Evolutionary conservation across 2,113 vertebrate genomes (phyloP).

Genomic region (Boleophthalmus pectinirostris): DNA sequence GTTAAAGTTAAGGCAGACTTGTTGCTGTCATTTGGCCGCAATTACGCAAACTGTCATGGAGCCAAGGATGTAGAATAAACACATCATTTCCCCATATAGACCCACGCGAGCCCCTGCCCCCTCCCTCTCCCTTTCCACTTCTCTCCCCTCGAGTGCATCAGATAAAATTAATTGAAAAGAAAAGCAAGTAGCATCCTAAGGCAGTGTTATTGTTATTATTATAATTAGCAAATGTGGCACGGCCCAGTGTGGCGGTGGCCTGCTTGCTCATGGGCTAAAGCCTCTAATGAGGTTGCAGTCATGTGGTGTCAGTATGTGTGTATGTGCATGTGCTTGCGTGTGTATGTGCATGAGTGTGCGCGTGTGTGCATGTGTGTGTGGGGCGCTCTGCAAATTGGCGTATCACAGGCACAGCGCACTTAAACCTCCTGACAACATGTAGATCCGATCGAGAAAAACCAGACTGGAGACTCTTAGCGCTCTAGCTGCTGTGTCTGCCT

Average conservation of each 20-base stretch:
- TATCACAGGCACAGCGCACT: slow-evolving; percentile 44
- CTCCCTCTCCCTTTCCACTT: slow-evolving; percentile 34
- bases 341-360: neutral
- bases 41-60: slow-evolving; percentile 54
- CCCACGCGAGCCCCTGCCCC: slow-evolving; percentile 14
- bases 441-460: slow-evolving; percentile 61
- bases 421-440: slow-evolving; percentile 50
- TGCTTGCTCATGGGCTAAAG: slow-evolving; percentile 70
- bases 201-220: slow-evolving; percentile 77
- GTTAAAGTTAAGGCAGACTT: slow-evolving; percentile 37
- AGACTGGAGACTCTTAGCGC: slow-evolving; percentile 43
- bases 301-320: slow-evolving; percentile 65
- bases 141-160: slow-evolving; percentile 59
- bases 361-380: neutral
- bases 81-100: slow-evolving; percentile 64
- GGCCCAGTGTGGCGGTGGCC: slow-evolving; percentile 69
- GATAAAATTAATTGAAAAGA: slow-evolving; percentile 79
- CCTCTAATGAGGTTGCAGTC: slow-evolving; percentile 75
- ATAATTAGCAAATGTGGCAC: slow-evolving; percentile 73
- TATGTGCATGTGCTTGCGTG: slow-evolving; percentile 9
- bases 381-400: slow-evolving; percentile 32
- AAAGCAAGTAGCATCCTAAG: slow-evolving; percentile 73
- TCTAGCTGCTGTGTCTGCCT: slow-evolving; percentile 9
- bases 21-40: slow-evolving; percentile 38
- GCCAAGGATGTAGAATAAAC: slow-evolving; percentile 62